Percentiles rank a stretch among this genome's conserved stretches.
Conservation (phyloP, 2,113 vertebrate species). For the Pogona vitticeps region DNA sequence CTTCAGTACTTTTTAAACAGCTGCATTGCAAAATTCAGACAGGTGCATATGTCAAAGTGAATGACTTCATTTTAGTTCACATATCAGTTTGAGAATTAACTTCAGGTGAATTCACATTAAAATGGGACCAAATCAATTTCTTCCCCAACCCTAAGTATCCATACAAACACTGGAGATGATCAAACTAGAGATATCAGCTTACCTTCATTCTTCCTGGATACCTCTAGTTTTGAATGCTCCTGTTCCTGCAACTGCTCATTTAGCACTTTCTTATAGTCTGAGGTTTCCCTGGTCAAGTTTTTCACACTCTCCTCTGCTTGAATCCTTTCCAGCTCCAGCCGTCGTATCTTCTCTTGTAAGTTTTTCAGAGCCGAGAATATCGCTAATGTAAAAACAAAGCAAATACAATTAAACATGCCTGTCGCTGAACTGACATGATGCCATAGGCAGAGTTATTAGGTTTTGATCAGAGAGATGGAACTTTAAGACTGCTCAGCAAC, state of each 20-base stretch:
- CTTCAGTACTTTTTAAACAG: neutral
- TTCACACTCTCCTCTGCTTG: conserved; percentile 78
- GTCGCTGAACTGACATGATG: neutral
- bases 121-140: neutral
- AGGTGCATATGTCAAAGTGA: neutral
- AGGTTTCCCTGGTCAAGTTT: conserved; percentile 75
- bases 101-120: neutral
- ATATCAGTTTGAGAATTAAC: neutral
- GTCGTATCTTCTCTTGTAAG: conserved; percentile 83
- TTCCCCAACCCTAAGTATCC: neutral
- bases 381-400: conserved; percentile 70
- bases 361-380: conserved; percentile 90
- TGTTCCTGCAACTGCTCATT: conserved; percentile 73
- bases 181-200: conserved; percentile 26
- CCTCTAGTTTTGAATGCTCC: conserved; percentile 70
- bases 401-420: neutral
- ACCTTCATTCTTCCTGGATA: conserved; percentile 75
- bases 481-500: neutral
- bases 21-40: neutral
- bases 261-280: conserved; percentile 73
- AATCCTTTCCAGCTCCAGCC: conserved; percentile 84
- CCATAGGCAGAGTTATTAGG: no score
- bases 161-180: neutral
- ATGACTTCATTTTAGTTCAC: no score
- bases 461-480: neutral